phyloP scores from a whole-genome alignment of 2,797 vertebrate genomes.

The Taenioides sp. region DNA sequence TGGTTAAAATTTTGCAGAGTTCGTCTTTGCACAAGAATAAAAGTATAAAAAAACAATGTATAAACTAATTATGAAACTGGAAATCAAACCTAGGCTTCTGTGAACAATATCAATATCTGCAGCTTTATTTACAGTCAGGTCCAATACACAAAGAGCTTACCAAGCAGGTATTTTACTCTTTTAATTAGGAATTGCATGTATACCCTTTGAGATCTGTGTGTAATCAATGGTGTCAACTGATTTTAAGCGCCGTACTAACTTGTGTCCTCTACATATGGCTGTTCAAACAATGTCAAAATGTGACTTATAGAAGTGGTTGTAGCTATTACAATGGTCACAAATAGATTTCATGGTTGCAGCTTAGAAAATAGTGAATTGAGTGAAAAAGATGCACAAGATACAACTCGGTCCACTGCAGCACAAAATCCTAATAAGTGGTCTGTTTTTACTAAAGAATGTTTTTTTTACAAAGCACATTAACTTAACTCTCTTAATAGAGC shows the following conservation, averaged over 20 bases:
- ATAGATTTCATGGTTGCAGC: not conserved
- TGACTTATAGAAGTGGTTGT: constrained; percentile 10
- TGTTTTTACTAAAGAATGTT: constrained; percentile 21
- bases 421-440: not conserved
- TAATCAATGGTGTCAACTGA: too few relatives aligned
- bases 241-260: constrained; percentile 7
- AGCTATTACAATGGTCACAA: not conserved
- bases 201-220: not conserved
- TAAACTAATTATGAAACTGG: constrained; percentile 34
- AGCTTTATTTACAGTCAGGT: constrained; percentile 65
- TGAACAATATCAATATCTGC: constrained; percentile 15
- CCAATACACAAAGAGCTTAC: constrained; percentile 36
- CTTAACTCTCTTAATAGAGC: not conserved
- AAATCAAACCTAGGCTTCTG: constrained; percentile 32
- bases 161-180: constrained; percentile 1
- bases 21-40: constrained; percentile 22
- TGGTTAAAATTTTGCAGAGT: constrained; percentile 15
- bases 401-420: constrained; percentile 8
- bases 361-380: not conserved
- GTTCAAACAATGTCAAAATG: not conserved
- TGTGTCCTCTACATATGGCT: not conserved
- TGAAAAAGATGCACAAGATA: constrained; percentile 23
- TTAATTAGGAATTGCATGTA: constrained; percentile 15
- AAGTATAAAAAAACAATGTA: constrained; percentile 7
- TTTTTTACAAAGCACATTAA: constrained; percentile 10